Base-by-base conservation (phyloP, 2,888 invertebrate species). In the Podabrus alpinus region DNA sequence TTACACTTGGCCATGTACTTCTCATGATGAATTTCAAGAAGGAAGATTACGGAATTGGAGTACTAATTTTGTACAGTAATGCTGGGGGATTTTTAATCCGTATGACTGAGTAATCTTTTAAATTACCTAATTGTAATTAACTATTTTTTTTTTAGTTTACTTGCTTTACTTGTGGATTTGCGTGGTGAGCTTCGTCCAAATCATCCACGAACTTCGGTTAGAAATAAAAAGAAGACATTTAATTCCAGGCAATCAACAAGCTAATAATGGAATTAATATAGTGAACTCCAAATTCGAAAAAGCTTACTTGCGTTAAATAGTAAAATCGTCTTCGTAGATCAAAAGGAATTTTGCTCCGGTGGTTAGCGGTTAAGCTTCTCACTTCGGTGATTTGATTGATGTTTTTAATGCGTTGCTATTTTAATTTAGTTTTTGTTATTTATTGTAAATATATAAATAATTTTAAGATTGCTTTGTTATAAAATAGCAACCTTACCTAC, bases 61-160 rank as follows among this genome's bases (percentile, higher is more conserved):
- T 25, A 3, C 59, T 76, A 15, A 76, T 76, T 73, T 67, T 70
- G 3, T 76, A 73, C 59, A 76, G 76, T 61, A 76, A 73, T 19
- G 16, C 70, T 15, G 76, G 76, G 13, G 76, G 76, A 76, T 73
- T 76, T 29, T 9, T 71, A 60, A 69, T 73, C 19, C 70, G 76
- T 76, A 73, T 1, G 45, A 45, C n/a, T n/a, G n/a, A 5, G 17
- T 64, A 13, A 64, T 64, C n/a, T 9, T 64, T 9, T 1, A 19
- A 29, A 67, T 45, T 66, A 21, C 10, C 10, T n/a, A 0, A 10
- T n/a, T n/a, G 9, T 29, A n/a, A 21, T 15, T n/a, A 1, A 2
- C 1, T 7, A n/a, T 15, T 62, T 5, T 67, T 25, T 15, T 67
- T 67, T 67, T 15, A 67, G 67, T 45, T 17, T 67, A 29, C 25